These are phyloP conservation scores for Aricia agestis DNA, from an alignment of 1,140 invertebrate species.

Conservation along the genomic window DNA sequence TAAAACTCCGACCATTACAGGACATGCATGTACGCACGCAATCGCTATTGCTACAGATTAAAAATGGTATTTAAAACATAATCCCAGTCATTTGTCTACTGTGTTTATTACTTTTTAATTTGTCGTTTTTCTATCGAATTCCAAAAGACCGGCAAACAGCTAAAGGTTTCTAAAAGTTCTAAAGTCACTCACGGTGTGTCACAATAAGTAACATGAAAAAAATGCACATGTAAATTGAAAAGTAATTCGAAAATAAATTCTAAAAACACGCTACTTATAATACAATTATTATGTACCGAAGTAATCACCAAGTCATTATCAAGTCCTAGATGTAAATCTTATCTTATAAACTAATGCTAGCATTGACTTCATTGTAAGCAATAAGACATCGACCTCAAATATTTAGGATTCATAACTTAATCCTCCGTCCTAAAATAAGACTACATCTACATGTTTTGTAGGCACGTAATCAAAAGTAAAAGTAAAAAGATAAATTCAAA, in stretches of 20 bases:
- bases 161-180: too few species aligned
- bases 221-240: too few species aligned
- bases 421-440: neutral
- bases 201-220: too few species aligned
- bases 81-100: neutral
- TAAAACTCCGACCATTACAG: slow-evolving; percentile 13
- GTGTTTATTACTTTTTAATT: neutral
- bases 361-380: neutral
- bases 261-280: too few species aligned
- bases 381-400: neutral
- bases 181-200: too few species aligned
- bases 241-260: too few species aligned
- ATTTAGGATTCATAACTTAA: neutral
- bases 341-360: neutral
- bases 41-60: neutral
- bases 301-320: too few species aligned
- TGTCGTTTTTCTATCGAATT: neutral
- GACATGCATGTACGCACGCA: slow-evolving; percentile 11
- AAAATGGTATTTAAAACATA: neutral
- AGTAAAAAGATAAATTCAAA: too few species aligned
- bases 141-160: too few species aligned
- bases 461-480: too few species aligned
- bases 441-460: neutral
- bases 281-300: too few species aligned
- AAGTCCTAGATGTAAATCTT: too few species aligned